Percentiles rank a stretch among this genome's conserved stretches.
Conservation (phyloP, 2,113 vertebrate genomes). For the Tiliqua scincoides region DNA sequence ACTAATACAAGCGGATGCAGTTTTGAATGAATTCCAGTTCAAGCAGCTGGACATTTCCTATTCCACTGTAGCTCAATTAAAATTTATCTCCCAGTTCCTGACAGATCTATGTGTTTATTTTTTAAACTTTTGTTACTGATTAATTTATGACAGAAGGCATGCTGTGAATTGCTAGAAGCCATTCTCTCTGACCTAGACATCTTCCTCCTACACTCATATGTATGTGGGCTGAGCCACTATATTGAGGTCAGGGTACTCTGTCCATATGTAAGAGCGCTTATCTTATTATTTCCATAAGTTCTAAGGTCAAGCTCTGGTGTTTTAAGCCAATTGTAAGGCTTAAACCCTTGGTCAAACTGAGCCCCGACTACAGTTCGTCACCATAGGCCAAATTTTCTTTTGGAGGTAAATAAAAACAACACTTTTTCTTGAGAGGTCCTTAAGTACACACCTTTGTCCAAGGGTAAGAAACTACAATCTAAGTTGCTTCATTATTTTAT, state of each 20-base stretch:
- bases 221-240: not conserved
- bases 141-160: not conserved
- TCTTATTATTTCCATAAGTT: not conserved
- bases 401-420: slow-evolving; percentile 17
- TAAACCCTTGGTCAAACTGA: not conserved
- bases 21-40: slow-evolving; percentile 72
- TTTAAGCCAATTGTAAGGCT: not conserved
- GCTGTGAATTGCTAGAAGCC: not conserved
- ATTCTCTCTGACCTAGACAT: not conserved
- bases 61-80: slow-evolving; percentile 57
- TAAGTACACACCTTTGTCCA: slow-evolving; percentile 21
- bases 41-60: slow-evolving; percentile 77
- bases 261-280: not conserved
- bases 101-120: slow-evolving; percentile 50
- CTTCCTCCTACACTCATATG: slow-evolving; percentile 4
- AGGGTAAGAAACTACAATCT: not conserved
- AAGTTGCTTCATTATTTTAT: not conserved
- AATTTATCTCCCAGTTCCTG: slow-evolving; percentile 52
- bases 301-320: not conserved
- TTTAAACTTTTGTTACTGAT: slow-evolving; percentile 33
- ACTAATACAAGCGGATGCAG: slow-evolving; percentile 74
- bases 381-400: not conserved
- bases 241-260: not conserved
- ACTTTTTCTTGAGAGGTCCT: not conserved
- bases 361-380: not conserved